Evolutionary conservation across 2,797 vertebrate genomes (phyloP).

Genomic region (Onychomys torridus): DNA sequence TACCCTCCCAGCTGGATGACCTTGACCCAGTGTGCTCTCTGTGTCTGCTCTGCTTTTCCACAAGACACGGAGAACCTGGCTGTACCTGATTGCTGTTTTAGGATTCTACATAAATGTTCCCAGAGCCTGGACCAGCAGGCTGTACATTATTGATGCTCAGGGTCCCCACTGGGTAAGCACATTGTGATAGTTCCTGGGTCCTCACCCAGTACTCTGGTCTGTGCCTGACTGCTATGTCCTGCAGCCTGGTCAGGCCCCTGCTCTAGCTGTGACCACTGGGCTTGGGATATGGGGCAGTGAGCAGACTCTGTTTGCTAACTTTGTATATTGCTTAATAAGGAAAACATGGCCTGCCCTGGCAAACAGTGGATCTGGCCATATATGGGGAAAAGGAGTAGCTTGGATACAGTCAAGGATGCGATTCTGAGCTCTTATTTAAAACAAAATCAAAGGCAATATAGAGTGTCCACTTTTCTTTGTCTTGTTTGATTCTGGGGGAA

Average conservation of each 20-base stretch:
- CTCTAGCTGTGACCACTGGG: constrained; percentile 20
- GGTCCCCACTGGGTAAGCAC: neutral
- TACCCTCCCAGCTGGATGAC: neutral
- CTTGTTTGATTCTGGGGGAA: constrained; percentile 71
- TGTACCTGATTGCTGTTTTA: neutral
- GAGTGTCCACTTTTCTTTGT: constrained; percentile 71
- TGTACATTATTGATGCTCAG: neutral
- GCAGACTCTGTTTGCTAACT: constrained; percentile 83
- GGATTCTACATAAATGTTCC: neutral
- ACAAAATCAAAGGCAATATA: constrained; percentile 78
- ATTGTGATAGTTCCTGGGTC: too few relatives aligned
- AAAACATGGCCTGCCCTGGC: constrained; percentile 82
- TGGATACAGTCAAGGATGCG: constrained; percentile 76
- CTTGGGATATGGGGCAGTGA: constrained; percentile 46
- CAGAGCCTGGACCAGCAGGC: neutral
- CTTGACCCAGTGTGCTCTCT: neutral
- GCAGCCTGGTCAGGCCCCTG: neutral
- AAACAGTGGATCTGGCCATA: constrained; percentile 83
- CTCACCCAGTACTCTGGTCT: neutral
- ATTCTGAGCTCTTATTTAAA: constrained; percentile 78
- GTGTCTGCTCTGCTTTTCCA: neutral
- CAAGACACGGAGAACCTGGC: neutral
- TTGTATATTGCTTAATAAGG: constrained; percentile 88
- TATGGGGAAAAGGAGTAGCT: constrained; percentile 87
- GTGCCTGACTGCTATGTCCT: neutral